Evolutionary conservation across 2,113 vertebrate genomes (phyloP).

Genomic region (Camelus dromedarius): DNA sequence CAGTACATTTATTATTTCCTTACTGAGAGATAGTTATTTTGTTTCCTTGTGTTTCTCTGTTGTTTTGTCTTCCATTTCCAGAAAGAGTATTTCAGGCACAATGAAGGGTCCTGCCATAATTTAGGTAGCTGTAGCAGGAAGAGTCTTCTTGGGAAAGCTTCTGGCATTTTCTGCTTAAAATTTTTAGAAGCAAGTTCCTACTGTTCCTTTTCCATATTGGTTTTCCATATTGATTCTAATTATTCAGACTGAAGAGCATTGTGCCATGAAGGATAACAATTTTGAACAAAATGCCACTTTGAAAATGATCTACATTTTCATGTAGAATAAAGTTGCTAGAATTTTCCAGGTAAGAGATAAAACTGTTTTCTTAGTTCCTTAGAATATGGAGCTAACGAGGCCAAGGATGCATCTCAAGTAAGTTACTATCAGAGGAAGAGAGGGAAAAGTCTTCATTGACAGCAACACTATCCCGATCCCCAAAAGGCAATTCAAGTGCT

Average conservation of each 20-base stretch:
- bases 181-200: constrained; percentile 28
- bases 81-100: background rate
- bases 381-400: background rate
- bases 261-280: background rate
- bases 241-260: background rate
- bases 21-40: background rate
- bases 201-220: background rate
- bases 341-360: background rate
- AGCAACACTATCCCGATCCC: background rate
- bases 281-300: background rate
- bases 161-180: background rate
- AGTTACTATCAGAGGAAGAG: background rate
- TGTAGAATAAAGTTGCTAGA: background rate
- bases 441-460: background rate
- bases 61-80: background rate
- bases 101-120: background rate
- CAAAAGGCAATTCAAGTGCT: background rate
- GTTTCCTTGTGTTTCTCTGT: background rate
- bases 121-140: background rate
- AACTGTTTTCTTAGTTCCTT: background rate
- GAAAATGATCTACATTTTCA: background rate
- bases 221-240: background rate
- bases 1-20: background rate
- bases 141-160: background rate
- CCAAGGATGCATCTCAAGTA: background rate